Conservation (phyloP, 1,140 invertebrate genomes). For the Bombus pyrosoma region DNA sequence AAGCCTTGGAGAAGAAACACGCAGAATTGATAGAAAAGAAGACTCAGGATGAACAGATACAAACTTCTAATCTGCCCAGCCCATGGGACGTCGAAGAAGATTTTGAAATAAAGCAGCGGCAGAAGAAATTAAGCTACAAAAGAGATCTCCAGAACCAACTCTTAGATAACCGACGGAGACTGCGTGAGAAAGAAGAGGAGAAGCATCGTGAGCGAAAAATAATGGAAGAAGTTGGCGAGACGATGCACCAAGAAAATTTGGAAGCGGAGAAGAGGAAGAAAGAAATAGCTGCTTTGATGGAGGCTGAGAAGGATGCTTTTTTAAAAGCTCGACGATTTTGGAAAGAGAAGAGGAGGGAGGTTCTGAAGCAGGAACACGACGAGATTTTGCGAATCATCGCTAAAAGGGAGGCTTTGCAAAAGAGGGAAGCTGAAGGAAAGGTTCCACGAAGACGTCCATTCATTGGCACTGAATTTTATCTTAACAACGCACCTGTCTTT, state of each 20-base stretch:
- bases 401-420: slow-evolving; percentile 34
- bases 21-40: background rate
- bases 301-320: slow-evolving; percentile 27
- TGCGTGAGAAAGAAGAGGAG: slow-evolving; percentile 37
- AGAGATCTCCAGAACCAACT: slow-evolving; percentile 37
- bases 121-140: slow-evolving; percentile 27
- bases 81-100: background rate
- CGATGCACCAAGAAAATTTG: slow-evolving; percentile 2
- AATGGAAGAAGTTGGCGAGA: slow-evolving; percentile 10
- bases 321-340: slow-evolving; percentile 43
- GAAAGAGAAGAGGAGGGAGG: slow-evolving; percentile 41
- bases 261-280: background rate
- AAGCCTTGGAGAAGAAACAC: background rate
- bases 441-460: background rate
- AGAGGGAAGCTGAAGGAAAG: slow-evolving; percentile 12
- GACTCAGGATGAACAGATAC: background rate
- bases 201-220: slow-evolving; percentile 46
- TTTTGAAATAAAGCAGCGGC: background rate
- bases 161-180: slow-evolving; percentile 28
- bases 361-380: slow-evolving; percentile 41
- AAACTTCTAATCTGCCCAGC: background rate
- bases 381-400: slow-evolving; percentile 15
- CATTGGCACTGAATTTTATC: background rate
- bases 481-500: too few relatives aligned
- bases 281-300: background rate